Conservation (phyloP, 2,113 vertebrate genomes). For the Malurus alboscapulatus region DNA sequence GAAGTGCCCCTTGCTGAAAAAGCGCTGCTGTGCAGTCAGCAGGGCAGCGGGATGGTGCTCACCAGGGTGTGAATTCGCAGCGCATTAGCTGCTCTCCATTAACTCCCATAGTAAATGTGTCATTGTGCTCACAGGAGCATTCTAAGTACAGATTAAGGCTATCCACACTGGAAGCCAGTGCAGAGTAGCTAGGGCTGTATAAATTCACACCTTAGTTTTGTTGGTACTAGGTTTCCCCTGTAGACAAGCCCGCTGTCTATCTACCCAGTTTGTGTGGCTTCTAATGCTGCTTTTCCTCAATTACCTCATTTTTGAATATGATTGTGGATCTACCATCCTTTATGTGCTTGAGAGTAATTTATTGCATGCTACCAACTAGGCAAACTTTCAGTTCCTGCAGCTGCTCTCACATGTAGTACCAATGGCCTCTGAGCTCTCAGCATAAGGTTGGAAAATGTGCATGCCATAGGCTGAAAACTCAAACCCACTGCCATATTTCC, state of each 20-base stretch:
- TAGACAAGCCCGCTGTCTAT: not conserved
- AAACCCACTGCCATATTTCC: not conserved
- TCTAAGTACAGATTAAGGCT: conserved; percentile 21
- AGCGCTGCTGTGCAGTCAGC: not conserved
- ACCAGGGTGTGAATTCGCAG: not conserved
- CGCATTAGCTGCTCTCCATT: not conserved
- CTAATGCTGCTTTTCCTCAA: not conserved
- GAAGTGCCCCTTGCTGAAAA: not conserved
- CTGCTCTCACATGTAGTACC: not conserved
- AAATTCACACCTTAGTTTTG: conserved; percentile 18
- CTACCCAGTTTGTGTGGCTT: not conserved
- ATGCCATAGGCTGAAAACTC: accelerated
- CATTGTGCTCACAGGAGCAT: conserved; percentile 19
- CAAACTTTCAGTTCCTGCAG: not conserved
- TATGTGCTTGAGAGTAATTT: not conserved
- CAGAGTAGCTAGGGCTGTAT: not conserved
- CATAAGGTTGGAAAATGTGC: not conserved
- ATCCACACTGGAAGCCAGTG: conserved; percentile 2
- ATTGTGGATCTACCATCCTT: not conserved
- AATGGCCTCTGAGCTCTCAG: not conserved
- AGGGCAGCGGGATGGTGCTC: not conserved
- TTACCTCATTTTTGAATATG: not conserved
- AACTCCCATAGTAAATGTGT: conserved; percentile 32
- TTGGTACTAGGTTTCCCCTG: not conserved
- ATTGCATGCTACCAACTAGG: not conserved